phyloP scores from a whole-genome alignment of 2,888 invertebrate species.

The Caenorhabditis sp. region DNA sequence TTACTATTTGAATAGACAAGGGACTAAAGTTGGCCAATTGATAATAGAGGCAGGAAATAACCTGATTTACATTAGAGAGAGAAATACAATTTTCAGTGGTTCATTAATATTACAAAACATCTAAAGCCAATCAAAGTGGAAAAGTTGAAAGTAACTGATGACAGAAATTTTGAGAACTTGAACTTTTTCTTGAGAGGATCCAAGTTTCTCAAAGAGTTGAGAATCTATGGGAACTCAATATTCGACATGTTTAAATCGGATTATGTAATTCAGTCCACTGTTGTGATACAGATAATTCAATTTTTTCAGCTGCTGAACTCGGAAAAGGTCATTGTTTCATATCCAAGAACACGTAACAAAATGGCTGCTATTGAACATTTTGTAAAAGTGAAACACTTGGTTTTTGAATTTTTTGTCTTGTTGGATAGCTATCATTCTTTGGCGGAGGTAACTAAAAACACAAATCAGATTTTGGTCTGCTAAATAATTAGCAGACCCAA shows the following conservation, averaged over 20 bases:
- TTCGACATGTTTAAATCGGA: background rate
- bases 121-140: too few species aligned
- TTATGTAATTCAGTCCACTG: background rate
- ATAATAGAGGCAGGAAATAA: constrained; percentile 1
- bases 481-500: constrained; percentile 9
- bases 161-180: background rate
- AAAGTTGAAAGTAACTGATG: background rate
- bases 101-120: background rate
- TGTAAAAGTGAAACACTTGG: background rate
- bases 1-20: constrained; percentile 13
- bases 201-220: background rate
- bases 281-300: background rate
- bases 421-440: too few species aligned
- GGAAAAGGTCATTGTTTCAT: background rate
- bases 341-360: background rate
- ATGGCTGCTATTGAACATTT: background rate
- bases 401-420: too few species aligned
- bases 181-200: background rate
- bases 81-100: background rate
- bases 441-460: too few species aligned
- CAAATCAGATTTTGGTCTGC: background rate
- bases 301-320: background rate
- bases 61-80: background rate
- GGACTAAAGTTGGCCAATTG: background rate
- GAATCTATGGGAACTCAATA: background rate